A percentile compares a stretch with the other conserved stretches of the same genome.
Evolutionary conservation across 1,140 invertebrate genomes (phyloP).

Genomic region (Penaeus japonicus): DNA sequence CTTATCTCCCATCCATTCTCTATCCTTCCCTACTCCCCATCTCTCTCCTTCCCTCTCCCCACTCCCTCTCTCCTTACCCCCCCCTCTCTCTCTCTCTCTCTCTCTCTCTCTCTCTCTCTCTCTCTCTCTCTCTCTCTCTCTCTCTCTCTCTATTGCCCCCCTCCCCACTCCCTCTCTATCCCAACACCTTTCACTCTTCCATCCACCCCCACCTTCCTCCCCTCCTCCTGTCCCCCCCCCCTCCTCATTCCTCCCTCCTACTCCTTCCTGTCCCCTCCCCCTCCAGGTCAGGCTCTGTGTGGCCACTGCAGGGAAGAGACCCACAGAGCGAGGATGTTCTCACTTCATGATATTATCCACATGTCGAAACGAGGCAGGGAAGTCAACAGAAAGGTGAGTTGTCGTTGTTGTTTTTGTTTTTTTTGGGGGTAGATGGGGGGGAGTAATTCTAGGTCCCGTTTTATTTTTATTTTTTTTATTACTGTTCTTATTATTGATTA

Average conservation of each 20-base stretch:
- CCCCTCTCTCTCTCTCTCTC: not conserved
- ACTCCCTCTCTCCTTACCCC: not conserved
- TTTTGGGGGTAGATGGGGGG: not conserved
- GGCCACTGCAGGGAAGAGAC: constrained; percentile 75
- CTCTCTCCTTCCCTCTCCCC: not conserved
- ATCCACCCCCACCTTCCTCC: not conserved
- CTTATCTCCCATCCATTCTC: not conserved
- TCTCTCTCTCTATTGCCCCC: not conserved
- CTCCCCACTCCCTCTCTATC: not conserved
- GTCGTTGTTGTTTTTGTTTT: no score
- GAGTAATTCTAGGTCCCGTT: no score
- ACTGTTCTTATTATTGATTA: no score
- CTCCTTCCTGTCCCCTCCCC: not conserved
- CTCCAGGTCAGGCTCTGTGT: constrained; percentile 75
- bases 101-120: not conserved
- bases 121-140: not conserved
- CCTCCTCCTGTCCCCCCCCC: no score
- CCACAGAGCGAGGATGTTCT: constrained; percentile 78
- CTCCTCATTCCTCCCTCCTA: not conserved
- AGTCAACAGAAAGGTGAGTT: constrained; percentile 69
- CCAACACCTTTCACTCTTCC: not conserved
- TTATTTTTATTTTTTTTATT: no score
- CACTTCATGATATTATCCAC: constrained; percentile 75
- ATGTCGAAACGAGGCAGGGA: constrained; percentile 76
- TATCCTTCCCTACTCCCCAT: not conserved